A percentile compares a stretch with the other conserved stretches of the same genome.
Evolutionary conservation across 1,140 invertebrate genomes (phyloP).

Genomic region (Neoseiulus cucumeris): DNA sequence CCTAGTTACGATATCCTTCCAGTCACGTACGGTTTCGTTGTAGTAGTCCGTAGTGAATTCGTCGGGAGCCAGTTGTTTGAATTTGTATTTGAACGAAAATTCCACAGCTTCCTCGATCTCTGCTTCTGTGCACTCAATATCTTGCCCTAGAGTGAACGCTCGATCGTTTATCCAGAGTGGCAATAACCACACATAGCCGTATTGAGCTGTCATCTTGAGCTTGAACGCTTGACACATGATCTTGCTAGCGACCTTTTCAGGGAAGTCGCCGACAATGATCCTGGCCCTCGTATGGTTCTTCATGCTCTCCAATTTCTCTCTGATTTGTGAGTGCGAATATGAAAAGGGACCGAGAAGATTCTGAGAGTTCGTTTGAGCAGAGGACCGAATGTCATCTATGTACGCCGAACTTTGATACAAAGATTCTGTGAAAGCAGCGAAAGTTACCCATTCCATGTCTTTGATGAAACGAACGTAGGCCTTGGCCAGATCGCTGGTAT

Average conservation of each 20-base stretch:
- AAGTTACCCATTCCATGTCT: too few species aligned
- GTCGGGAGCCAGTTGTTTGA: conserved; percentile 27
- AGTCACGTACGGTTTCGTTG: conserved; percentile 27
- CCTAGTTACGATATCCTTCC: conserved; percentile 19
- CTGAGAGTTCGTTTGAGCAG: too few species aligned
- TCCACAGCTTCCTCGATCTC: conserved; percentile 47
- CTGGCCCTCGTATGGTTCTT: conserved; percentile 39
- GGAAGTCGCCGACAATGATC: conserved; percentile 61
- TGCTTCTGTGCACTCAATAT: conserved; percentile 37
- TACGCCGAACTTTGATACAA: too few species aligned
- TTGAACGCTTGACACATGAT: conserved; percentile 55
- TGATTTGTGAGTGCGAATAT: too few species aligned
- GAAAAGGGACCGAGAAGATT: too few species aligned
- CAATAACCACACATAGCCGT: conserved; percentile 63
- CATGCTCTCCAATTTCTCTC: too few species aligned
- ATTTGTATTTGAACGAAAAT: conserved; percentile 32
- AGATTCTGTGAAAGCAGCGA: too few species aligned
- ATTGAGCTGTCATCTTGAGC: conserved; percentile 36
- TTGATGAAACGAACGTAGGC: background rate
- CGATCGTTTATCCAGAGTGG: conserved; percentile 44
- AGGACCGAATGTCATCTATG: too few species aligned
- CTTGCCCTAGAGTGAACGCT: conserved; percentile 34
- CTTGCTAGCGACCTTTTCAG: conserved; percentile 40
- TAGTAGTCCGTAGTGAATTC: conserved; percentile 42
- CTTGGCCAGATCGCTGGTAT: background rate